Percentiles rank a stretch among this genome's conserved stretches.
Conservation (phyloP, 1,140 invertebrate genomes). For the Drosophila murphyi region DNA sequence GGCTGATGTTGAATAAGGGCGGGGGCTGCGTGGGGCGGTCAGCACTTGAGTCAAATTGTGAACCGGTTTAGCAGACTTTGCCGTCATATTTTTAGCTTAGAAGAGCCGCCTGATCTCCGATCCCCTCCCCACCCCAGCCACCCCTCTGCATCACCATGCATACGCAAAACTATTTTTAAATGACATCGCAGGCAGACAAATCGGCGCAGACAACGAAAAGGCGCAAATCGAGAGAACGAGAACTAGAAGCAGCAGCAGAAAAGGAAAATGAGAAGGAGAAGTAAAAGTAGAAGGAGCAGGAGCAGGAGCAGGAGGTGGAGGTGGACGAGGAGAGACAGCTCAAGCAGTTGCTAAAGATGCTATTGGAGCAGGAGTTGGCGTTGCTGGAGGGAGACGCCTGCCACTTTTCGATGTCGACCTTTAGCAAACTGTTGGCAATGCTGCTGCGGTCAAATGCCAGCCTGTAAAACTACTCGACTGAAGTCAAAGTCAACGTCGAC, state of each 20-base stretch:
- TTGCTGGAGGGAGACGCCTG: constrained; percentile 5
- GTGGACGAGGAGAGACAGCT: neutral
- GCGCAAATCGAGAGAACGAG: neutral
- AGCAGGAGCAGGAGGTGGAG: neutral
- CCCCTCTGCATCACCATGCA: neutral
- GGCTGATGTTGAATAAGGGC: neutral
- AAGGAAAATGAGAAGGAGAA: constrained; percentile 1
- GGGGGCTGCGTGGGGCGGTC: constrained; percentile 3
- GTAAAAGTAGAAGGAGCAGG: neutral
- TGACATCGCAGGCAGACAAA: constrained; percentile 70
- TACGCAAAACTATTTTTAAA: constrained; percentile 79
- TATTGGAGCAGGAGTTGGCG: neutral
- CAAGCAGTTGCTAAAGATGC: neutral
- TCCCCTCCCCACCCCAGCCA: neutral
- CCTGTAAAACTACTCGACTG: constrained; percentile 12
- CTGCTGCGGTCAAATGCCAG: constrained; percentile 63
- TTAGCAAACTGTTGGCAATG: constrained; percentile 18
- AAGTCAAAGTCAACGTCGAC: constrained; percentile 2
- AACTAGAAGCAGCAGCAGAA: constrained; percentile 1
- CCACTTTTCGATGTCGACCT: constrained; percentile 21
- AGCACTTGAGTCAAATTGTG: constrained; percentile 40
- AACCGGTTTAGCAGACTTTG: constrained; percentile 43
- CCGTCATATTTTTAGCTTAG: constrained; percentile 72
- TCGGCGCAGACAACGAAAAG: constrained; percentile 52
- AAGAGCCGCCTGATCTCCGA: neutral